A percentile compares a stretch with the other conserved stretches of the same genome.
Evolutionary conservation across 2,113 vertebrate genomes (phyloP).

Genomic region (Cygnus buccinator): DNA sequence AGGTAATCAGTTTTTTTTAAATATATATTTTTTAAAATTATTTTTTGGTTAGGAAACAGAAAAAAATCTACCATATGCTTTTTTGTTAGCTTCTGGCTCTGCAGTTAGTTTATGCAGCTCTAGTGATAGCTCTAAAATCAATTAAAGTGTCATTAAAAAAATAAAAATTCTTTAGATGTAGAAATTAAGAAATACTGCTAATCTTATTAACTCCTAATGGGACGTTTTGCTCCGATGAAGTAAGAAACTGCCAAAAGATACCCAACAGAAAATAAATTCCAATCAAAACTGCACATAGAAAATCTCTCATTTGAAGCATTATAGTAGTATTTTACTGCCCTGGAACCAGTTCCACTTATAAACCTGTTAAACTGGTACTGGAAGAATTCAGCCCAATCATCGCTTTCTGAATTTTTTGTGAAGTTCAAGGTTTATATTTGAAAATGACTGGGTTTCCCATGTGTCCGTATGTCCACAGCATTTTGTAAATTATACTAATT

Average conservation of each 20-base stretch:
- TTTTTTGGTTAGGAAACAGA: not conserved
- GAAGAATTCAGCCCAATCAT: not conserved
- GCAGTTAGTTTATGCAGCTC: not conserved
- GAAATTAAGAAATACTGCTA: not conserved
- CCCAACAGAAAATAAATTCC: not conserved
- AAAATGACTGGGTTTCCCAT: not conserved
- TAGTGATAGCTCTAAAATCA: not conserved
- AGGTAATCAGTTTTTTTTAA: too few relatives aligned
- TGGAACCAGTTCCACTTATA: not conserved
- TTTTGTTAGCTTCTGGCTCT: accelerated
- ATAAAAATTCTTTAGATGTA: not conserved
- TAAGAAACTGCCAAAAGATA: not conserved
- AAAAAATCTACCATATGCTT: accelerated
- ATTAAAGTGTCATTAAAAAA: not conserved
- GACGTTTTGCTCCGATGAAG: accelerated
- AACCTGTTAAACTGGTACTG: not conserved
- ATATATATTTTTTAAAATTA: not conserved
- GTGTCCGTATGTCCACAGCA: too few relatives aligned
- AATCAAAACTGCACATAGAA: not conserved
- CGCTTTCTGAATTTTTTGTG: not conserved
- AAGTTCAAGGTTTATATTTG: not conserved
- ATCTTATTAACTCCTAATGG: not conserved
- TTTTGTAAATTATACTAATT: not conserved
- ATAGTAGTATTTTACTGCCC: not conserved
- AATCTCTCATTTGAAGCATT: not conserved